Evolutionary conservation across 2,888 invertebrate genomes (phyloP).

Genomic region (Plemyria rubiginata): DNA sequence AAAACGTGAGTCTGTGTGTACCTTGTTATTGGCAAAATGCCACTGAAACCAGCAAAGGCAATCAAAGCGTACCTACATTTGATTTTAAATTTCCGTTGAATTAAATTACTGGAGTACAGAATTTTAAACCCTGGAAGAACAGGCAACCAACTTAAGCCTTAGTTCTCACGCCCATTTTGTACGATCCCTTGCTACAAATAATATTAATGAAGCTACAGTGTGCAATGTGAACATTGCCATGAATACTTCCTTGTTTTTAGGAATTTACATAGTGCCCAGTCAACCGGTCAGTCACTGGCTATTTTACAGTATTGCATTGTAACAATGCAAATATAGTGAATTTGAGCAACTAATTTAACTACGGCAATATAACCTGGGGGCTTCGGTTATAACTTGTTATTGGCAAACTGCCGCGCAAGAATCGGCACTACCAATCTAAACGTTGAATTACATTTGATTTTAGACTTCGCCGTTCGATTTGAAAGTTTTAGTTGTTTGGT

Average conservation of each 20-base stretch:
- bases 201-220: too few species aligned
- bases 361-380: neutral
- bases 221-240: too few species aligned
- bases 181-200: too few species aligned
- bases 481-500: constrained; percentile 2
- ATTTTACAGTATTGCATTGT: neutral
- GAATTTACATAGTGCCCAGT: too few species aligned
- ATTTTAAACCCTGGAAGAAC: too few species aligned
- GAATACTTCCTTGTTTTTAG: too few species aligned
- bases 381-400: constrained; percentile 27
- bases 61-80: constrained; percentile 1
- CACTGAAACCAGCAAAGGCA: constrained; percentile 3
- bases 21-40: constrained; percentile 18
- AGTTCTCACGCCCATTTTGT: too few species aligned
- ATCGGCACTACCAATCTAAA: constrained; percentile 31
- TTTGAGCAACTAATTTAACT: constrained; percentile 25
- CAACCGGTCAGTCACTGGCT: too few species aligned
- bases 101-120: neutral
- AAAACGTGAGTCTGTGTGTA: constrained; percentile 12
- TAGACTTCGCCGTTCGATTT: constrained; percentile 11
- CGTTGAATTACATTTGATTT: constrained; percentile 34
- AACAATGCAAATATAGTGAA: neutral
- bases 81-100: constrained; percentile 4
- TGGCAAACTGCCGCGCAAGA: constrained; percentile 34
- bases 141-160: too few species aligned